Base-by-base conservation (phyloP, 2,113 vertebrate species). In the Cairina moschata region DNA sequence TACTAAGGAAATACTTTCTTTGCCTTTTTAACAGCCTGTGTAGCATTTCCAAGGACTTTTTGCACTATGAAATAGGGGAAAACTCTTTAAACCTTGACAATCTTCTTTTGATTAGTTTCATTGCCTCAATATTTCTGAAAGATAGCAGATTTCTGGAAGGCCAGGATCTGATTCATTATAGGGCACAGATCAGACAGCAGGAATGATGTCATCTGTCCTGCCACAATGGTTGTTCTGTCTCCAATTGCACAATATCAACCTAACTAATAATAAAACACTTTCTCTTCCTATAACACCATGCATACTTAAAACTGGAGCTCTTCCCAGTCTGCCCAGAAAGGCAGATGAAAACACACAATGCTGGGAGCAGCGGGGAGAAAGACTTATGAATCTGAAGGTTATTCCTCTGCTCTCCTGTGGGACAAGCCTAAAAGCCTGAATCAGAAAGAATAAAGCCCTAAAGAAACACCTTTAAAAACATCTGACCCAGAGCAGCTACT, bases 41-140 rank as follows among this genome's bases (percentile, higher is more conserved):
- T 17, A 65, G 62, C 84, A 50, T 69, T 91, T 68, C 58, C 89
- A 82, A 72, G 83, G 90, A 66, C 74, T 85, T 88, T 28, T 25
- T 62, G 67, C 58, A 23, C 72, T 58, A 79, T 13, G n/a, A 79
- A 89, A 88, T 32, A 34, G 29, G 42, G 52, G 22, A 65, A 40
- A 62, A 87, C 58, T 78, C 91, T 36, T 44, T 68, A 86, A 94
- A 94, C 75, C 81, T 34, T 62, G 75, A 18, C 88, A 50, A 87
- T 69, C 86, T 68, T 55, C 72, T 72, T 91, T 92, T 87, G 83
- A 89, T 84, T 71, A 68, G 20, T 84, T 91, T 80, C 42, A 73
- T 17, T 36, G 79, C 63, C 76, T 88, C 76, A 52, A 1, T 81
- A 28, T 68, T 65, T 72, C 81, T 65, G 56, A 91, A 59, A 75